phyloP scores from a whole-genome alignment of 2,888 invertebrate genomes.

The Catotricha subobsoleta region DNA sequence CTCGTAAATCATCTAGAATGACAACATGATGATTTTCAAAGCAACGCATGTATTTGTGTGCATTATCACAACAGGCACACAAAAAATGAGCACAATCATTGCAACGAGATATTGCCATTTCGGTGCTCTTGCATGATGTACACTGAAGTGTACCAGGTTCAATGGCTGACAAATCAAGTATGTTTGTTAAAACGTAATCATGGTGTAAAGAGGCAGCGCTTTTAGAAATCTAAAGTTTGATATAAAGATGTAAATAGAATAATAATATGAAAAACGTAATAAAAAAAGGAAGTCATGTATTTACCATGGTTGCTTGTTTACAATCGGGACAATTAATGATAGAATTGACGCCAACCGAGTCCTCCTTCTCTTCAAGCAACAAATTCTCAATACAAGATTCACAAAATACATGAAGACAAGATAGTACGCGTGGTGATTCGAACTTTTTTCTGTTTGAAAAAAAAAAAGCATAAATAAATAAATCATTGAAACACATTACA shows the following conservation, averaged over 20 bases:
- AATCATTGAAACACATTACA: background rate
- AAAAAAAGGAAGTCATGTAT: constrained; percentile 9
- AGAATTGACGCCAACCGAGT: constrained; percentile 42
- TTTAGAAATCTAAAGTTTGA: constrained; percentile 39
- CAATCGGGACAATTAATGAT: constrained; percentile 62
- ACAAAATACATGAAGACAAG: constrained; percentile 91
- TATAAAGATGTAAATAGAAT: constrained; percentile 5
- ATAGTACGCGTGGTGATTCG: constrained; percentile 68
- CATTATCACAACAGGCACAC: constrained; percentile 85
- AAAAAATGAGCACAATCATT: constrained; percentile 88
- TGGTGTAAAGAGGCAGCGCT: constrained; percentile 64
- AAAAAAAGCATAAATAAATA: constrained; percentile 7
- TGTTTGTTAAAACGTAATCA: constrained; percentile 74
- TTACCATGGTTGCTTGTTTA: constrained; percentile 67
- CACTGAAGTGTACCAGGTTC: constrained; percentile 54
- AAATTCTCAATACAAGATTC: constrained; percentile 75
- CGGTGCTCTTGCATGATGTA: constrained; percentile 90
- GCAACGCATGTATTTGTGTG: constrained; percentile 92
- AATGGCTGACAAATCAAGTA: constrained; percentile 64
- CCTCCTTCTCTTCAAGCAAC: constrained; percentile 51
- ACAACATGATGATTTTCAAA: constrained; percentile 90
- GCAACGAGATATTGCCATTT: constrained; percentile 84
- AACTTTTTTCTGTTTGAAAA: constrained; percentile 44
- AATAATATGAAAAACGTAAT: background rate
- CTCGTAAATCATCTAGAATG: constrained; percentile 68